Evolutionary conservation across 2,888 invertebrate species (phyloP).

Genomic region (Dicyrtomina minuta): DNA sequence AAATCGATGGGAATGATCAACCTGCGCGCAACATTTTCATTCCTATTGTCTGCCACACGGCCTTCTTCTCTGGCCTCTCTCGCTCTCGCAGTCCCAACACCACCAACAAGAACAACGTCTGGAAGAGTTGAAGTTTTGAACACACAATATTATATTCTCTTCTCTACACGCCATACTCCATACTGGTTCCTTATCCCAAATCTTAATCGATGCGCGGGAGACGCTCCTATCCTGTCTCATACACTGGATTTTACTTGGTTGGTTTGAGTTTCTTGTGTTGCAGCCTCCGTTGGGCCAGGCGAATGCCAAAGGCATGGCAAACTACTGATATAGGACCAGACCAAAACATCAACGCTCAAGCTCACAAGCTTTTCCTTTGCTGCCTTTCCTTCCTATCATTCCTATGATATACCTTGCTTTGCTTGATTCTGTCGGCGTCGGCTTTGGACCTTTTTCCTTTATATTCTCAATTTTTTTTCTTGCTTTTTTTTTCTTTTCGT

Average conservation of each 20-base stretch:
- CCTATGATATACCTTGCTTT: neutral
- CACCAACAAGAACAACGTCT: too few relatives aligned
- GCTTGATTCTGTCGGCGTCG: slow-evolving; percentile 4
- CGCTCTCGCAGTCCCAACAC: too few relatives aligned
- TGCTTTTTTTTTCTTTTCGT: neutral
- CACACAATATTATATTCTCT: too few relatives aligned
- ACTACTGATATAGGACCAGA: too few relatives aligned
- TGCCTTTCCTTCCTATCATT: slow-evolving; percentile 1
- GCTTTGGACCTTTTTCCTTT: neutral
- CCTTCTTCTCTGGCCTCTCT: neutral
- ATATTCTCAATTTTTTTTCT: neutral
- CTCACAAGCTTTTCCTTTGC: slow-evolving; percentile 2
- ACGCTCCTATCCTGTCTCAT: slow-evolving; percentile 26
- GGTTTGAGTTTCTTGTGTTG: neutral
- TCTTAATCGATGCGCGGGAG: slow-evolving; percentile 45
- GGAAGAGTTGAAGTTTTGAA: too few relatives aligned
- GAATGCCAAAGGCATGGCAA: too few relatives aligned
- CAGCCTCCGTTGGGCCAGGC: neutral
- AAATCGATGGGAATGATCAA: slow-evolving; percentile 32
- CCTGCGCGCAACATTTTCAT: slow-evolving; percentile 19
- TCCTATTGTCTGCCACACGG: neutral
- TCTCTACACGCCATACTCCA: slow-evolving; percentile 20
- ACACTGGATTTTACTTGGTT: slow-evolving; percentile 3
- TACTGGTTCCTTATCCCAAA: slow-evolving; percentile 37
- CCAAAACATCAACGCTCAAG: too few relatives aligned